These are phyloP conservation scores for Octodonta nipae DNA, from an alignment of 2,888 invertebrate species.

Conservation along the genomic window DNA sequence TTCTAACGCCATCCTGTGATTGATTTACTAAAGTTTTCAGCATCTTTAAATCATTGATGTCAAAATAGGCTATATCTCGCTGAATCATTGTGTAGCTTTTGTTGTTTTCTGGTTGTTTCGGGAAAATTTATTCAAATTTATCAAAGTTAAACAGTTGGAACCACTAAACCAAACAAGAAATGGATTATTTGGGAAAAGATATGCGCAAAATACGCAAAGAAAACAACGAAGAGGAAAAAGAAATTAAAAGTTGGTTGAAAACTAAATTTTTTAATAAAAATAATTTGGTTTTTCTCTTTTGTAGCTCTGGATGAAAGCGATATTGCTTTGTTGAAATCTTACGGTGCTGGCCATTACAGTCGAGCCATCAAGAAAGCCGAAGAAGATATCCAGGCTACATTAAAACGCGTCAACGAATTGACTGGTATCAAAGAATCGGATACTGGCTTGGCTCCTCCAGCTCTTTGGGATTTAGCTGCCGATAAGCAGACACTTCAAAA, in stretches of 20 bases:
- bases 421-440: slow-evolving; percentile 99
- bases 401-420: slow-evolving; percentile 87
- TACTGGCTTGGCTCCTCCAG: slow-evolving; percentile 94
- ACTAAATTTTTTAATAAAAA: too few species aligned
- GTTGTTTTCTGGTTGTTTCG: too few species aligned
- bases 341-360: slow-evolving; percentile 96
- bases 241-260: slow-evolving; percentile 70
- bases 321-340: slow-evolving; percentile 90
- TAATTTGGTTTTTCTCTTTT: slow-evolving; percentile 20
- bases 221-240: slow-evolving; percentile 76
- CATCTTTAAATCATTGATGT: too few species aligned
- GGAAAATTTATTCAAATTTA: too few species aligned
- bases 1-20: too few species aligned
- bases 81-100: too few species aligned
- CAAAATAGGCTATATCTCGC: too few species aligned
- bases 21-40: too few species aligned
- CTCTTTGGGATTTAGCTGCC: slow-evolving; percentile 97
- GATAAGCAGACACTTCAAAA: slow-evolving; percentile 97
- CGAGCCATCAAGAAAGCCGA: slow-evolving; percentile 88
- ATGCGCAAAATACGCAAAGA: slow-evolving; percentile 82
- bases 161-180: too few species aligned
- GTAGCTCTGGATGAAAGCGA: slow-evolving; percentile 96
- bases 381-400: slow-evolving; percentile 89
- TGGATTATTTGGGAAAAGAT: slow-evolving; percentile 93
- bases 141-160: too few species aligned